phyloP scores from a whole-genome alignment of 1,140 invertebrate genomes.

The Alviniconcha marisindica region DNA sequence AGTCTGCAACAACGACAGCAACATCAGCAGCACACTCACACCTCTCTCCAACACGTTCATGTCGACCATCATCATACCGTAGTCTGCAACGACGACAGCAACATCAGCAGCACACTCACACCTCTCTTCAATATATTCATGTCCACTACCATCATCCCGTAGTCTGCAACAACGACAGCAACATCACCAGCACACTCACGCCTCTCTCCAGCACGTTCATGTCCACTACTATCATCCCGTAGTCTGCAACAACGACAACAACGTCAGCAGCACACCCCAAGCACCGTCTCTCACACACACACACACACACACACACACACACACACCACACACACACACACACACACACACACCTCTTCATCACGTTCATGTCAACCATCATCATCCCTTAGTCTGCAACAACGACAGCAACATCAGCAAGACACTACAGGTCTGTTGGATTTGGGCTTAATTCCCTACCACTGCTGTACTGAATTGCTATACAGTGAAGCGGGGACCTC shows the following conservation, averaged over 20 bases:
- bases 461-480: slow-evolving; percentile 55
- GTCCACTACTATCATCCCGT: slow-evolving; percentile 40
- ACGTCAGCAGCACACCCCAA: neutral
- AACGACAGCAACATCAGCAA: too few species aligned
- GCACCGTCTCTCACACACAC: neutral
- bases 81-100: neutral
- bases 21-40: too few species aligned
- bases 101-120: too few species aligned
- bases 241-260: slow-evolving; percentile 41
- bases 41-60: neutral
- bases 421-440: slow-evolving; percentile 79
- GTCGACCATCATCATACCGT: neutral
- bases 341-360: too few species aligned
- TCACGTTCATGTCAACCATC: too few species aligned
- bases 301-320: neutral
- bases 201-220: too few species aligned
- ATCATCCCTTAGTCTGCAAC: too few species aligned
- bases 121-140: too few species aligned
- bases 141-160: too few species aligned
- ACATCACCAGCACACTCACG: too few species aligned
- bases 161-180: too few species aligned
- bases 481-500: slow-evolving; percentile 52
- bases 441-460: slow-evolving; percentile 42
- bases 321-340: too few species aligned
- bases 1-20: neutral